Conservation (phyloP, 2,888 invertebrate genomes). For the Drosophila nr. fundita region DNA sequence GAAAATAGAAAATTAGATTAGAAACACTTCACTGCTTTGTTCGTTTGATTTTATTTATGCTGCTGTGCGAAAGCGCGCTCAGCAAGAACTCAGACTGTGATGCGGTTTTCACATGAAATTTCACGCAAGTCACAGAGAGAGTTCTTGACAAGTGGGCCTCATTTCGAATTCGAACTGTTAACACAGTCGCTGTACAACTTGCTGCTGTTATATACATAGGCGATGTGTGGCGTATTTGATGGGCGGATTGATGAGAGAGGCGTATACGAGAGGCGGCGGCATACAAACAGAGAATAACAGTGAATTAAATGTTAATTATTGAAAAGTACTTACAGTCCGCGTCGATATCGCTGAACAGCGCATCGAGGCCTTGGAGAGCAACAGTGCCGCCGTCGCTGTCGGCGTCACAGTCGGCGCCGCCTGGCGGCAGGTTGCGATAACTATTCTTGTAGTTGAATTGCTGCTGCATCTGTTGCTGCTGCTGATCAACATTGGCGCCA, state of each 20-base stretch:
- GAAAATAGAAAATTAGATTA: neutral
- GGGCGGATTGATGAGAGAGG: conserved; percentile 15
- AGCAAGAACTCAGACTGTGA: conserved; percentile 99
- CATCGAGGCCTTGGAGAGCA: conserved; percentile 64
- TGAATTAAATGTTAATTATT: neutral
- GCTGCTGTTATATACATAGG: conserved; percentile 46
- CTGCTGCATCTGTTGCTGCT: conserved; percentile 40
- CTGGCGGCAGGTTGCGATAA: conserved; percentile 47
- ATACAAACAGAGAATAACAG: conserved; percentile 10
- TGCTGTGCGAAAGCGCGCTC: conserved; percentile 85
- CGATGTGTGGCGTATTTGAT: conserved; percentile 24
- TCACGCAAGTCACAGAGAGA: conserved; percentile 93
- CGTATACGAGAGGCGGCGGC: conserved; percentile 15
- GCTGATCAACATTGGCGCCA: conserved; percentile 71
- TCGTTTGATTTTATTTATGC: conserved; percentile 66
- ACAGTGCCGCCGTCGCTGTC: conserved; percentile 68
- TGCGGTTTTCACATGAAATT: conserved; percentile 86
- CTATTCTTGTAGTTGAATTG: conserved; percentile 34
- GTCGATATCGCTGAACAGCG: conserved; percentile 60
- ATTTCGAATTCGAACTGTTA: conserved; percentile 21
- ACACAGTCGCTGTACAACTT: conserved; percentile 2
- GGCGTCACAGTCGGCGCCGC: conserved; percentile 58
- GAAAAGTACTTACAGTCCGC: conserved; percentile 60
- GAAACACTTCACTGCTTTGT: conserved; percentile 9
- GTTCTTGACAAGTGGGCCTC: conserved; percentile 87